Conservation (phyloP, 2,888 invertebrate species). For the Ichneumon xanthorius region DNA sequence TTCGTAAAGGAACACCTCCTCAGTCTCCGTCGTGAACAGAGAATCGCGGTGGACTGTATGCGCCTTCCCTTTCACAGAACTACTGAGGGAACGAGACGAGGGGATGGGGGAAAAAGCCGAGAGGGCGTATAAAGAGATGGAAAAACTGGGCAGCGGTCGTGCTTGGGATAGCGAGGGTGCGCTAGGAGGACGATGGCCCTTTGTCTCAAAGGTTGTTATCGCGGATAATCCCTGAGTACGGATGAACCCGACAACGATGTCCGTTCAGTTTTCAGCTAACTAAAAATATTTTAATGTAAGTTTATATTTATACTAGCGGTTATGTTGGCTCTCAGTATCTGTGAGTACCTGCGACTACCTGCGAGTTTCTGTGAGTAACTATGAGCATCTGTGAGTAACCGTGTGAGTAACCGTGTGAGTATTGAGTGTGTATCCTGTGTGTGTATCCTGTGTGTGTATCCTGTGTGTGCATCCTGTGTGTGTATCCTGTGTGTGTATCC, state of each 20-base stretch:
- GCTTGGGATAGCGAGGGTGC: not conserved
- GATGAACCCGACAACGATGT: conserved; percentile 13
- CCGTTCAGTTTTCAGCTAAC: not conserved
- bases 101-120: conserved; percentile 1
- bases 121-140: conserved; percentile 38
- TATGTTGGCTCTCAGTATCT: not conserved
- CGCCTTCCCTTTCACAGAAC: conserved; percentile 31
- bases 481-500: too few species aligned
- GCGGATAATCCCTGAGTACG: conserved; percentile 15
- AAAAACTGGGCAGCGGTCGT: conserved; percentile 36
- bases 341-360: not conserved
- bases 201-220: conserved; percentile 32
- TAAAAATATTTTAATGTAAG: not conserved
- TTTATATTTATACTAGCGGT: not conserved
- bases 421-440: too few species aligned
- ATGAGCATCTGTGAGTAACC: not conserved
- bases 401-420: too few species aligned
- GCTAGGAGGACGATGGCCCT: not conserved
- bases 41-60: conserved; percentile 11
- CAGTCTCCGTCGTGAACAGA: conserved; percentile 60
- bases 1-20: conserved; percentile 54
- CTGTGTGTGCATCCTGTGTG: too few species aligned
- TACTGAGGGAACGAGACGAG: conserved; percentile 28
- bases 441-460: too few species aligned
- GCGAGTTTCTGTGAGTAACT: not conserved